Evolutionary conservation across 2,888 invertebrate species (phyloP), one percentile per base, ranked within the genome.

Genomic region (Ectemnius cavifrons): DNA sequence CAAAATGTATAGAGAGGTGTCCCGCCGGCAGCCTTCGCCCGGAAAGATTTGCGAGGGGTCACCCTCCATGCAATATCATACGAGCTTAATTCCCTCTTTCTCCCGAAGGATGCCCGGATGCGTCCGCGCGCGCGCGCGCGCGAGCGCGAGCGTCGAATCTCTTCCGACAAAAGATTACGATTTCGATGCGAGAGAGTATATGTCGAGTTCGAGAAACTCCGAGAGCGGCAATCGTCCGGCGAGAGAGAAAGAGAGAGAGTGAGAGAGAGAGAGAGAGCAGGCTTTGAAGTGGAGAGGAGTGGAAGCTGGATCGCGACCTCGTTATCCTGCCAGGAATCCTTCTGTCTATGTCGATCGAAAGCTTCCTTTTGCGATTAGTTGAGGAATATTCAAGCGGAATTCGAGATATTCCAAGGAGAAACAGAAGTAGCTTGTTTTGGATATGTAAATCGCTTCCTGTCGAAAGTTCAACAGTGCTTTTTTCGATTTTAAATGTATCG

Each of bases 41-140:
- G 60, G 73, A 75, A 86, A 88, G 90, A 90, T 89, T 89, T 88
- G 88, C 87, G 89, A 89, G 85, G 85, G 89, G 87, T 88, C 89
- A 87, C 84, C 80, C 84, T 84, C 83, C 79, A 80, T 83, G 85
- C 82, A 85, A 86, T 88, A 84, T 88, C 85, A 80, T 86, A 85
- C 86, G 87, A 86, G 87, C 86, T 86, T 78, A 76, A 80, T 85
- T 80, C 73, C 73, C 64, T 75, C 46, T 63, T 61, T 58, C 49
- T 72, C 28, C 64, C n/a, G 63, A 59, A 59, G 28, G 58, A 16
- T 59, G 63, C 27, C 18, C 20, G 57, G 58, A 6, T 23, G 27
- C 14, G 1, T 23, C 23, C 16, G 16, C 57, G 4, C 14, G 16
- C 57, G n/a, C n/a, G n/a, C n/a, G n/a, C n/a, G n/a, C n/a, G n/a